These are phyloP conservation scores for Nerophis ophidion DNA, from an alignment of 2,113 vertebrate genomes.

Conservation along the genomic window DNA sequence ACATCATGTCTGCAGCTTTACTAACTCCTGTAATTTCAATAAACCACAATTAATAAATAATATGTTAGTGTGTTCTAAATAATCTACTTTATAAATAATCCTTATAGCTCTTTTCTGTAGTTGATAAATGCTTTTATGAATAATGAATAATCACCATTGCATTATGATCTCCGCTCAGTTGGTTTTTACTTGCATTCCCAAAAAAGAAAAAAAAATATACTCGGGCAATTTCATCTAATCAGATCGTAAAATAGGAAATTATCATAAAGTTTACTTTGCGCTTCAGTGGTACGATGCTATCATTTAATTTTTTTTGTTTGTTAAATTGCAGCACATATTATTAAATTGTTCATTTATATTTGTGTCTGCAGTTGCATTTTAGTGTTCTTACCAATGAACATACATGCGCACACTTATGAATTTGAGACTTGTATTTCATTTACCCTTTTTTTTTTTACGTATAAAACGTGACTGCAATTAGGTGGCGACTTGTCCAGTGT, in stretches of 20 bases:
- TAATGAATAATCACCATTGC: background rate
- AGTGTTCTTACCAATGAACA: background rate
- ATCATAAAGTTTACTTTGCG: background rate
- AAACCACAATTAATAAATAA: too few relatives aligned
- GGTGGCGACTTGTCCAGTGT: too few relatives aligned
- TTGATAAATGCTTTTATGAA: too few relatives aligned
- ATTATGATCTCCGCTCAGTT: background rate
- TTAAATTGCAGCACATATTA: background rate
- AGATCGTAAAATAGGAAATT: conserved; percentile 2
- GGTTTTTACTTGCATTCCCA: conserved; percentile 8
- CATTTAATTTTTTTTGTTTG: conserved; percentile 2
- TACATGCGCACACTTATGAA: background rate
- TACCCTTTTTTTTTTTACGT: background rate
- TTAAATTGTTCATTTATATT: conserved; percentile 14
- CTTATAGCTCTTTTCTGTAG: too few relatives aligned
- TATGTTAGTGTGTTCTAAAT: too few relatives aligned
- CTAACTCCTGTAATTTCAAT: too few relatives aligned
- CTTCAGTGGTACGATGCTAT: background rate
- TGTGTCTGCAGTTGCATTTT: conserved; percentile 15
- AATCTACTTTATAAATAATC: too few relatives aligned
- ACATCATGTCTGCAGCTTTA: too few relatives aligned
- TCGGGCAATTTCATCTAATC: background rate
- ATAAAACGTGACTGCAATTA: too few relatives aligned
- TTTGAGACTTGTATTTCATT: conserved; percentile 3
- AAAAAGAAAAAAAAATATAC: background rate